Base-by-base conservation (phyloP, 2,113 vertebrate species). In the Hippopotamus amphibius region DNA sequence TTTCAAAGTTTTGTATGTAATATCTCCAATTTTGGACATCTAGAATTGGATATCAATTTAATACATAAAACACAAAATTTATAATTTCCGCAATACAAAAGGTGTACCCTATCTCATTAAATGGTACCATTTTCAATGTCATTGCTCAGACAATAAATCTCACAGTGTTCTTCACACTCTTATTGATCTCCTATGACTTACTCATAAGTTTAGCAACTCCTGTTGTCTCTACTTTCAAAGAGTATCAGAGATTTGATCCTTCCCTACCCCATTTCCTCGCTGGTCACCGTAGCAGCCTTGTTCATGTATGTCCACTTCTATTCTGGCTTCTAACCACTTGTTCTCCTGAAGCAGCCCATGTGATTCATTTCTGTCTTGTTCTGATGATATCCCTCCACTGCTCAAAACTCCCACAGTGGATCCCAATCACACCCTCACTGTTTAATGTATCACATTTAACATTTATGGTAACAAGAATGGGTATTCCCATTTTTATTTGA, bases 331-430 rank as follows among this genome's bases (percentile, higher is more conserved):
- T 41, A 74, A 74, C 24, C 0, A 0, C 28, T 74, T 8, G 41
- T 16, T 74, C 46, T 16, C 71, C 71, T 28, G 24, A 48, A 74
- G 26, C 3, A 28, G 13, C 13, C 0, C 0, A 74, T n/a, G 28
- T 3, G 3, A 16, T 48, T 24, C 2, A 13, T 28, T 48, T 26
- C 12, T 28, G 2, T 74, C 41, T 46, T 74, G 24, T 8, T 74
- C 24, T 74, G 71, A 30, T 46, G 3, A 1, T 46, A 74, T 17
- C 7, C 22, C 7, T 9, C 3, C 24, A 9, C 6, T 28, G 41
- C 14, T 74, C n/a, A n/a, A n/a, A n/a, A n/a, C n/a, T n/a, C n/a
- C n/a, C n/a, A n/a, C n/a, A n/a, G n/a, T n/a, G n/a, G n/a, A n/a
- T n/a, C n/a, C n/a, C n/a, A n/a, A n/a, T n/a, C n/a, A n/a, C n/a